Evolutionary conservation across 2,888 invertebrate genomes (phyloP).

Genomic region (Phengaris alcon): DNA sequence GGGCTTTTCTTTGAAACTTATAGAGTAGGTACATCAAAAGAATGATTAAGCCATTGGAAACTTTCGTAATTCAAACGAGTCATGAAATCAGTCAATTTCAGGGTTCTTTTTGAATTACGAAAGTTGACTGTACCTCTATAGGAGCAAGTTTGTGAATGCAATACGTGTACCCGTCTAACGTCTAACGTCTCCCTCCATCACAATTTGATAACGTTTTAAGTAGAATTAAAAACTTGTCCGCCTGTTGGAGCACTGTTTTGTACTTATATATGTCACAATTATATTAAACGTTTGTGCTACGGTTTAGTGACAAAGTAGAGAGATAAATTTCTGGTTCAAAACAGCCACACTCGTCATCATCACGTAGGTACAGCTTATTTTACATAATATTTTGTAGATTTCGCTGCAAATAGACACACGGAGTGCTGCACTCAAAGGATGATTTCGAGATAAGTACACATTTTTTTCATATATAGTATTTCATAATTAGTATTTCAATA

Average conservation of each 20-base stretch:
- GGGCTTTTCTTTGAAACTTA: background rate
- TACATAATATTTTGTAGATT: background rate
- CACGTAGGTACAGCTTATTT: background rate
- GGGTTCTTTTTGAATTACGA: too few species aligned
- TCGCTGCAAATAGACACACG: background rate
- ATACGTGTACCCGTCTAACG: too few species aligned
- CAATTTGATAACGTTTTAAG: background rate
- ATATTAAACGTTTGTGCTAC: background rate
- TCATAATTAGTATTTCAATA: background rate
- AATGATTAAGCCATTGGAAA: background rate
- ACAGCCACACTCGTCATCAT: background rate
- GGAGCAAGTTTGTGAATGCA: background rate
- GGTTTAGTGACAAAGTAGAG: background rate
- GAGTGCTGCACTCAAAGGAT: background rate
- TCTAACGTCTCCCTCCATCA: constrained; percentile 10
- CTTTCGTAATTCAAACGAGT: background rate
- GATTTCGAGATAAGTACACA: background rate
- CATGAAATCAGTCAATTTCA: too few species aligned
- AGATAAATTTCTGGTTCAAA: background rate
- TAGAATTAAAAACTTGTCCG: constrained; percentile 1
- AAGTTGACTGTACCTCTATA: background rate
- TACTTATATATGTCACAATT: constrained; percentile 5
- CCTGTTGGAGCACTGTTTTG: constrained; percentile 15
- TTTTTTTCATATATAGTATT: background rate
- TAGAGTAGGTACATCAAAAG: background rate